phyloP scores from a whole-genome alignment of 2,888 invertebrate species.

The Syrista parreyssii region DNA sequence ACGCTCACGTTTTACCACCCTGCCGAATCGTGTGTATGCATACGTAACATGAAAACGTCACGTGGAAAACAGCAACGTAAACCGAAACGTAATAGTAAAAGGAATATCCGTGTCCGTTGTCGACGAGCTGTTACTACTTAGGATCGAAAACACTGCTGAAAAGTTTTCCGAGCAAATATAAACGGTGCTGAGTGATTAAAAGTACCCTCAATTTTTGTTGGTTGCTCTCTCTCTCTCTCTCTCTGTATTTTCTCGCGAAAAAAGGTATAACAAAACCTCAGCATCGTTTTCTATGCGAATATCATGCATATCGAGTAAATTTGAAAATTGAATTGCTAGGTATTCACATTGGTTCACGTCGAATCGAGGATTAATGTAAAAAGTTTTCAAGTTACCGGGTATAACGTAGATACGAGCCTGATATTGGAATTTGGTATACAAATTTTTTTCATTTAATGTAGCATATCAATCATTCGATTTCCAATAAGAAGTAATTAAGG shows the following conservation, averaged over 20 bases:
- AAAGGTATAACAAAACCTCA: neutral
- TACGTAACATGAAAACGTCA: neutral
- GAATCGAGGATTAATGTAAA: neutral
- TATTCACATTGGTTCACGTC: neutral
- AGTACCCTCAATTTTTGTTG: neutral
- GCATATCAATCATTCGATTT: neutral
- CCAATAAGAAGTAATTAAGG: neutral
- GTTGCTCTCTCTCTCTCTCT: no score
- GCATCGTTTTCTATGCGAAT: neutral
- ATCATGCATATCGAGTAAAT: neutral
- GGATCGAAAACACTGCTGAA: neutral
- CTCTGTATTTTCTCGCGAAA: neutral
- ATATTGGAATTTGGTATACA: neutral
- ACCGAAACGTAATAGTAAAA: neutral
- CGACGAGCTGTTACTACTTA: neutral
- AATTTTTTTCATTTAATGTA: neutral
- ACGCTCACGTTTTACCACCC: neutral
- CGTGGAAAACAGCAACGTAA: neutral
- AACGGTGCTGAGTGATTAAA: neutral
- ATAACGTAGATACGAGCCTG: neutral
- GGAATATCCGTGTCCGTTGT: neutral
- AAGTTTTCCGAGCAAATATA: neutral
- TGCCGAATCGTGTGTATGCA: neutral
- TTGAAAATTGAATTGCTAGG: neutral
- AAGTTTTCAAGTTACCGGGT: neutral